Conservation (phyloP, 2,888 invertebrate genomes). For the Mechanitis mazaeus region DNA sequence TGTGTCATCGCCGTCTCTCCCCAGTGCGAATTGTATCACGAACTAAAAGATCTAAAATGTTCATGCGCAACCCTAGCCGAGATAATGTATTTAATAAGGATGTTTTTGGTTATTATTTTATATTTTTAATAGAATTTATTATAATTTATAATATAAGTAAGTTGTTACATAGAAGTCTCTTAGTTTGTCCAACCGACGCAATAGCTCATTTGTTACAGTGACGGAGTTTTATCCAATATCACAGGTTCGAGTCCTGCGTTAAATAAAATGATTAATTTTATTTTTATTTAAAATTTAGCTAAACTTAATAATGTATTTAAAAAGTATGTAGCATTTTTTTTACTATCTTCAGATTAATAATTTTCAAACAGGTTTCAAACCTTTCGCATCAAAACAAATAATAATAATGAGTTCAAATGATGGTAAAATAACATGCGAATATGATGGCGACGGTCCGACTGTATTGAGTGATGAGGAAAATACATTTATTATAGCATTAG, state of each 20-base stretch:
- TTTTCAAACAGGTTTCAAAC: conserved; percentile 54
- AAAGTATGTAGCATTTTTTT: no score
- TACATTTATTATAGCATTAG: conserved; percentile 40
- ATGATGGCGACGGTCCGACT: conserved; percentile 32
- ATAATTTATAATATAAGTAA: not conserved
- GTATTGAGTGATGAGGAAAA: conserved; percentile 29
- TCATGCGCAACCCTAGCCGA: conserved; percentile 38
- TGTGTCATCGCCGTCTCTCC: conserved; percentile 34
- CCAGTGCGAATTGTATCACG: conserved; percentile 39
- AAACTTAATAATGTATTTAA: no score
- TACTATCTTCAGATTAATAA: not conserved
- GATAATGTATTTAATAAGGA: conserved; percentile 39
- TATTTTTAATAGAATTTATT: not conserved
- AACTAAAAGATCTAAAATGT: conserved; percentile 43
- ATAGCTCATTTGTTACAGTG: no score
- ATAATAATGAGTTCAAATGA: conserved; percentile 52
- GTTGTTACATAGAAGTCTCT: no score
- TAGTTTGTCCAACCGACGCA: no score
- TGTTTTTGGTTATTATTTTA: conserved; percentile 39
- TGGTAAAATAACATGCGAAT: conserved; percentile 47
- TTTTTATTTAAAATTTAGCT: not conserved
- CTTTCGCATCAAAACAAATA: conserved; percentile 62
- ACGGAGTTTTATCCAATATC: no score
- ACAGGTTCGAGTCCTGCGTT: no score
- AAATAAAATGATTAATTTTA: not conserved